Percentiles rank a stretch among this genome's conserved stretches.
phyloP scores from a whole-genome alignment of 2,797 vertebrate genomes.

The Malacoctenus gilli region DNA sequence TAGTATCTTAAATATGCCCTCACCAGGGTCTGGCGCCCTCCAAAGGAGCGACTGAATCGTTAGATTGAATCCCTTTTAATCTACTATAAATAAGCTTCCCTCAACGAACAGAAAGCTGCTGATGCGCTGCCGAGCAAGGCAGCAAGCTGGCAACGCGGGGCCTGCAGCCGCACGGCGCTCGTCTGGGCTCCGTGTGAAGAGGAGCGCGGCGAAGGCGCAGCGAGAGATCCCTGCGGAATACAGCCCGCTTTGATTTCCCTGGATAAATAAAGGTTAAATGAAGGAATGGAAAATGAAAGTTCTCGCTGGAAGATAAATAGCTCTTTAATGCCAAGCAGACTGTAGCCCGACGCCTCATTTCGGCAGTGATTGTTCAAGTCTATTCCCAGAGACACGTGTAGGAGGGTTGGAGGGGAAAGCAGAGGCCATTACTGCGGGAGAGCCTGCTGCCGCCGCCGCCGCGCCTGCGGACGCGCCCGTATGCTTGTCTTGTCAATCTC shows the following conservation, averaged over 20 bases:
- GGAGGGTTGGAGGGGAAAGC: constrained; percentile 31
- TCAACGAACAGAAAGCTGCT: no score
- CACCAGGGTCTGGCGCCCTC: no score
- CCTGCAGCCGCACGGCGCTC: not conserved
- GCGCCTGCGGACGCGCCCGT: constrained; percentile 19
- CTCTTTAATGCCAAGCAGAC: constrained; percentile 58
- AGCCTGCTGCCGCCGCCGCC: no score
- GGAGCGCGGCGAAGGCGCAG: constrained; percentile 8
- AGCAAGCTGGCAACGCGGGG: not conserved
- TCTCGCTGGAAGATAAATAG: constrained; percentile 57
- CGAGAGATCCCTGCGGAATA: constrained; percentile 21
- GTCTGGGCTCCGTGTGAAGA: not conserved
- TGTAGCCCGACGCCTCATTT: constrained; percentile 36
- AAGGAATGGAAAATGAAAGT: constrained; percentile 50
- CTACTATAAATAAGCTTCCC: no score
- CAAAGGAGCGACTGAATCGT: no score
- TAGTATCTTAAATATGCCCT: no score
- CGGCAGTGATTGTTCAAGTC: constrained; percentile 37
- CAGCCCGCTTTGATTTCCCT: constrained; percentile 53
- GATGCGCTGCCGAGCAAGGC: constrained; percentile 10
- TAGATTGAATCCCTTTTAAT: no score
- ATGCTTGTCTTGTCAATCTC: constrained; percentile 31
- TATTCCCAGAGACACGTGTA: constrained; percentile 28
- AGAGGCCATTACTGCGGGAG: no score
- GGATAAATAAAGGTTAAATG: constrained; percentile 65